These are phyloP conservation scores for Ctenosaura bakeri DNA, from an alignment of 2,797 vertebrate genomes.

Conservation along the genomic window DNA sequence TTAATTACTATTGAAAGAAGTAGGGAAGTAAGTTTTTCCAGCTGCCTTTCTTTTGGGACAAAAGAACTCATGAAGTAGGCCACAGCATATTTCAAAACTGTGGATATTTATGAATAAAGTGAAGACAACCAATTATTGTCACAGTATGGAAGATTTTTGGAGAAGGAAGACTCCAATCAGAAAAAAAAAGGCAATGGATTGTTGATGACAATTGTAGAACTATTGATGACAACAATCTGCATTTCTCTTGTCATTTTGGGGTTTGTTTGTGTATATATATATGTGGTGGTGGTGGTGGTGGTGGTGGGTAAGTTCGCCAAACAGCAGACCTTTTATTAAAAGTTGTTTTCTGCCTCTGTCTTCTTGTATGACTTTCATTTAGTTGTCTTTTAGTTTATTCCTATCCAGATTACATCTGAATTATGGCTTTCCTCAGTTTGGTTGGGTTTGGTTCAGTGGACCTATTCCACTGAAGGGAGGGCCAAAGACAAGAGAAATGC, in stretches of 20 bases:
- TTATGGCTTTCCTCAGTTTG: background rate
- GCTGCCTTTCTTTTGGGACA: slow-evolving; percentile 15
- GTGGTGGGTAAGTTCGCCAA: background rate
- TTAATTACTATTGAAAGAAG: slow-evolving; percentile 44
- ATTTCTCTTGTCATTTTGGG: background rate
- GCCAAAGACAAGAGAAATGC: too few relatives aligned
- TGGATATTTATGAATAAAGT: background rate
- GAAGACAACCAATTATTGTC: background rate
- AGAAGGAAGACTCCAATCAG: background rate
- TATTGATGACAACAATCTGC: background rate
- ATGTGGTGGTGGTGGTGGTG: too few relatives aligned
- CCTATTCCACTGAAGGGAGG: background rate
- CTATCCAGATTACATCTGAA: background rate
- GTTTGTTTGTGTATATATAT: too few relatives aligned
- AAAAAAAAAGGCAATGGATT: background rate
- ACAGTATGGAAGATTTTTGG: background rate
- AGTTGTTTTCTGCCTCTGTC: background rate
- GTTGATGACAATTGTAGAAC: background rate
- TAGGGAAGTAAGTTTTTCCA: slow-evolving; percentile 2
- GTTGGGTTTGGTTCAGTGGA: background rate
- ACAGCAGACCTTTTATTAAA: background rate
- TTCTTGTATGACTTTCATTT: background rate
- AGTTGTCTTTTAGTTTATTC: background rate
- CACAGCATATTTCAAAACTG: background rate
- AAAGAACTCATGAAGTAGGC: slow-evolving; percentile 11